Base-by-base conservation (phyloP, 2,888 invertebrate species). In the Muschampia plurimacula region DNA sequence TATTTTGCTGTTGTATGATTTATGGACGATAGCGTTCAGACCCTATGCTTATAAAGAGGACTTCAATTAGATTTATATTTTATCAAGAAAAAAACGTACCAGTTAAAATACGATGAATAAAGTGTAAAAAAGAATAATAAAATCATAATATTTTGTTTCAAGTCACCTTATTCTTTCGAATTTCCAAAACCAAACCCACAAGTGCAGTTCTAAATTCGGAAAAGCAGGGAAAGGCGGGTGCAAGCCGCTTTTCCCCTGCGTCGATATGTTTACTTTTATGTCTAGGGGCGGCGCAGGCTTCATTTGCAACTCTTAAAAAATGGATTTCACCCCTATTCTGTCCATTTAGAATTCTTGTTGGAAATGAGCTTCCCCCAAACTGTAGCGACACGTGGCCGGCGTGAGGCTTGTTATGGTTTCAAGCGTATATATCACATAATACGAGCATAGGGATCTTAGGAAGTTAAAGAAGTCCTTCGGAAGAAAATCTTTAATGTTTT, bases 291-390 rank as follows among this genome's bases (percentile, higher is more conserved):
- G 57, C 3, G 41, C 65, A 5, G 64, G 65, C 46, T 59, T 65
- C 70, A 65, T 65, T 44, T 71, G 59, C 70, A 71, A 71, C 70
- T 71, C 70, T 71, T 71, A 71, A 71, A 71, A 71, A 65, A 71
- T 71, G 70, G 70, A 71, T 70, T 70, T 65, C 70, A 46, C 46
- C 65, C 57, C 70, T 64, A 59, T 70, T 70, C 57, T 32, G 57
- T 55, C 65, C 70, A 65, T 70, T 70, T 70, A 59, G 46, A 65
- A 65, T 57, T 46, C 64, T 64, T 69, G 55, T 32, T 65, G 70
- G 41, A 59, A 59, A 65, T 59, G 65, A 70, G 65, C 69, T 70
- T 28, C 69, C 57, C 46, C 65, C 65, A 44, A 65, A 65, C 12
- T 57, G 64, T 41, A 15, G 69, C 64, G 64, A 36, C 70, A 46